A percentile compares a stretch with the other conserved stretches of the same genome.
These are phyloP conservation scores for Eulemur macaco DNA, from an alignment of 2,113 vertebrate genomes.

Conservation along the genomic window DNA sequence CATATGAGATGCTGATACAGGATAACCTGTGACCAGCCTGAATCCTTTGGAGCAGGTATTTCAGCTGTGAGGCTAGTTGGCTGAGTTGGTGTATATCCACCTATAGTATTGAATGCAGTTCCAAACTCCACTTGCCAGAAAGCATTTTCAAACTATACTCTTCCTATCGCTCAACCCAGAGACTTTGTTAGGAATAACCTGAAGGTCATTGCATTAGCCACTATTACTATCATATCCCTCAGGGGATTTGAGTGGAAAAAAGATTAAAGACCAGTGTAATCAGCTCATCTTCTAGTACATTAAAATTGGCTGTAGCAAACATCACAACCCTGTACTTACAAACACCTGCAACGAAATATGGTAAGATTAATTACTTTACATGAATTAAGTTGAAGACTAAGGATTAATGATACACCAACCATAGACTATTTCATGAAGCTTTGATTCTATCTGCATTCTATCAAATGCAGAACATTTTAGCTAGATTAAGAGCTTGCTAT, in stretches of 20 bases:
- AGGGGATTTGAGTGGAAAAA: background rate
- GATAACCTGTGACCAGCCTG: background rate
- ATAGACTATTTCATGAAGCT: background rate
- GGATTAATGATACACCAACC: background rate
- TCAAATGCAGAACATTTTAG: background rate
- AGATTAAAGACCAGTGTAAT: background rate
- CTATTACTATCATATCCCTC: background rate
- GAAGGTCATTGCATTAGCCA: background rate
- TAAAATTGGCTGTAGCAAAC: background rate
- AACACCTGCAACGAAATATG: background rate
- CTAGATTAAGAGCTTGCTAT: background rate
- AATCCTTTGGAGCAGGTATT: background rate
- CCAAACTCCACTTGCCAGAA: background rate
- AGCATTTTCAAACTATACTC: background rate
- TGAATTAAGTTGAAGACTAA: constrained; percentile 35
- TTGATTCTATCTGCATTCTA: constrained; percentile 1
- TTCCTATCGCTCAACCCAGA: background rate
- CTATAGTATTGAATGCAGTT: background rate
- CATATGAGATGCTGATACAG: background rate
- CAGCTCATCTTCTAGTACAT: constrained; percentile 25
- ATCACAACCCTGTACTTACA: background rate
- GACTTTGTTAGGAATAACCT: background rate
- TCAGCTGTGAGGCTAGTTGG: background rate
- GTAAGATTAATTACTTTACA: background rate
- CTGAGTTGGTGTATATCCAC: background rate